phyloP scores from a whole-genome alignment of 1,140 invertebrate genomes.

The Apis laboriosa region DNA sequence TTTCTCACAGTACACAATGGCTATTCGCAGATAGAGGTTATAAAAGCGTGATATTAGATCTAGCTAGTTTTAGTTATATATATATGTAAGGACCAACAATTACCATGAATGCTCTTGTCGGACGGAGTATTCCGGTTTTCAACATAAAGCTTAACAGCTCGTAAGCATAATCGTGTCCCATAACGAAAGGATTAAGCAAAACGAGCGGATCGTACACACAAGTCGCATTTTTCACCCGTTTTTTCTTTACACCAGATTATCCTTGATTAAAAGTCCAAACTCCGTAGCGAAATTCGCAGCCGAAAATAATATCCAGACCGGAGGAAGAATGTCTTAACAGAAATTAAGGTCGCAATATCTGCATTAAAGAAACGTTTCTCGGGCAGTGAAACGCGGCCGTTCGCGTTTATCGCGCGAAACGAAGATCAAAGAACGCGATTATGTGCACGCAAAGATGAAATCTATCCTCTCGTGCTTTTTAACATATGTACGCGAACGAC shows the following conservation, averaged over 20 bases:
- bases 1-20: background rate
- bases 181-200: slow-evolving; percentile 10
- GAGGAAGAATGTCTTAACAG: background rate
- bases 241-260: background rate
- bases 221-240: background rate
- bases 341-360: slow-evolving; percentile 20
- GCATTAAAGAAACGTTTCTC: background rate
- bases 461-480: slow-evolving; percentile 8
- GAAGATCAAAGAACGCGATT: slow-evolving; percentile 18
- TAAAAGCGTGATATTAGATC: background rate
- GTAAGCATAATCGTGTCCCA: slow-evolving; percentile 5
- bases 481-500: background rate
- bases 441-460: slow-evolving; percentile 14
- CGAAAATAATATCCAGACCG: background rate
- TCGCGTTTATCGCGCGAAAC: slow-evolving; percentile 2
- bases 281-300: background rate
- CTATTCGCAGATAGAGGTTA: background rate
- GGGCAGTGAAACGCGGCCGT: background rate
- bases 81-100: background rate
- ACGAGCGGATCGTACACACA: background rate
- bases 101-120: background rate
- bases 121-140: background rate
- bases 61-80: background rate
- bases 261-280: background rate
- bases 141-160: slow-evolving; percentile 5